These are phyloP conservation scores for Karalla daura DNA, from an alignment of 2,797 vertebrate genomes.

Conservation along the genomic window DNA sequence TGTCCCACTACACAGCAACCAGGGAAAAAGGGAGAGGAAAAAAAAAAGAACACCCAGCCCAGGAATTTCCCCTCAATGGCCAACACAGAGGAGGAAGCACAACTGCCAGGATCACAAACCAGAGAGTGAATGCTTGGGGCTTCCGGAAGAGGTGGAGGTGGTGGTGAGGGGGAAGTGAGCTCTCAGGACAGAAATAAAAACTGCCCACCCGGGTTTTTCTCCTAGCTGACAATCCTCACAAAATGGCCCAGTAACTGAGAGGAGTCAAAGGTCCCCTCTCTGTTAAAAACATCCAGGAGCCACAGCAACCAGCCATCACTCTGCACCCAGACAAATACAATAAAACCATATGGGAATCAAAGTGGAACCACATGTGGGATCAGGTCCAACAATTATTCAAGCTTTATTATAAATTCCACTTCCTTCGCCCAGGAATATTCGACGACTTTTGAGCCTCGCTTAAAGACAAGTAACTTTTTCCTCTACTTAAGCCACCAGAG, in stretches of 20 bases:
- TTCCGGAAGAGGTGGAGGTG: slow-evolving; percentile 59
- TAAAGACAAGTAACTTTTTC: slow-evolving; percentile 54
- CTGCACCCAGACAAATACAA: slow-evolving; percentile 51
- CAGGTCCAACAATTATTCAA: slow-evolving; percentile 52
- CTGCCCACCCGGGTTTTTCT: slow-evolving; percentile 38
- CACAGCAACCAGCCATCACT: slow-evolving; percentile 33
- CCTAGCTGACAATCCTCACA: slow-evolving; percentile 52
- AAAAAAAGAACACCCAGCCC: slow-evolving; percentile 59
- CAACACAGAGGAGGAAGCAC: slow-evolving; percentile 54
- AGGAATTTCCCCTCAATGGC: slow-evolving; percentile 75
- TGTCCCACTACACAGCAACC: slow-evolving; percentile 47
- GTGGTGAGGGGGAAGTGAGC: slow-evolving; percentile 47
- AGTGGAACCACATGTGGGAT: slow-evolving; percentile 72
- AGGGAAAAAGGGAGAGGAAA: too few relatives aligned
- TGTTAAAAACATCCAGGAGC: slow-evolving; percentile 60
- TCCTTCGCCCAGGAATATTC: slow-evolving; percentile 59
- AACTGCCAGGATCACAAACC: slow-evolving; percentile 66
- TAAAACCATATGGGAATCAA: slow-evolving; percentile 68
- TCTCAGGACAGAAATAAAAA: slow-evolving; percentile 62
- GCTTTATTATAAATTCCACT: slow-evolving; percentile 71
- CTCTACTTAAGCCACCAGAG: slow-evolving; percentile 33
- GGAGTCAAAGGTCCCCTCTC: slow-evolving; percentile 61
- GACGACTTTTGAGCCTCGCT: slow-evolving; percentile 47
- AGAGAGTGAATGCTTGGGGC: slow-evolving; percentile 62
- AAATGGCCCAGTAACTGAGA: slow-evolving; percentile 39